A percentile compares a stretch with the other conserved stretches of the same genome.
Conservation (phyloP, 1,140 invertebrate genomes). For the Drosophila seguyi region DNA sequence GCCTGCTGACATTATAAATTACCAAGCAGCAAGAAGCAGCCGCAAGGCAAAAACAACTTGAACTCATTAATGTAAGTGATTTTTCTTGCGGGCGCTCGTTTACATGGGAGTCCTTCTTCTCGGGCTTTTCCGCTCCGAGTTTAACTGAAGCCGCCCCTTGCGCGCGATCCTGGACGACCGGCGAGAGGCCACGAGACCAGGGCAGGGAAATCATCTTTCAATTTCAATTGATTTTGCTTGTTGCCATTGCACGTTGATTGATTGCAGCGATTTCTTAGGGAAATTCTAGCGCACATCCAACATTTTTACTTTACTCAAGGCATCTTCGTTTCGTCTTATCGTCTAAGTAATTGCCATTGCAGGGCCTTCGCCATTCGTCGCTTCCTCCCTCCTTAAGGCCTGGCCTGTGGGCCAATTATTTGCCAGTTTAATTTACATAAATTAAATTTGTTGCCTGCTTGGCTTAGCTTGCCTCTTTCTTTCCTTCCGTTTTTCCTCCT, state of each 20-base stretch:
- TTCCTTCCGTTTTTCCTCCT: background rate
- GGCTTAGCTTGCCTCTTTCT: slow-evolving; percentile 20
- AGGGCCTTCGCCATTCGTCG: background rate
- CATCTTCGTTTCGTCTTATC: slow-evolving; percentile 60
- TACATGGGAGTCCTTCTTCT: slow-evolving; percentile 19
- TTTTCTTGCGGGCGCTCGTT: slow-evolving; percentile 75
- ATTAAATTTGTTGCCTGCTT: slow-evolving; percentile 60
- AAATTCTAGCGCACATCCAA: slow-evolving; percentile 61
- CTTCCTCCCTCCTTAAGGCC: background rate
- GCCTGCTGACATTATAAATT: slow-evolving; percentile 82
- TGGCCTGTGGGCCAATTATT: slow-evolving; percentile 59
- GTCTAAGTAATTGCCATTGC: slow-evolving; percentile 75
- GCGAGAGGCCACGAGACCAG: background rate
- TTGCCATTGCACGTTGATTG: slow-evolving; percentile 79
- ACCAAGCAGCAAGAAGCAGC: slow-evolving; percentile 60
- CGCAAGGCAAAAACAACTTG: slow-evolving; percentile 75
- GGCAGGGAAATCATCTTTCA: slow-evolving; percentile 77
- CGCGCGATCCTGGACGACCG: background rate
- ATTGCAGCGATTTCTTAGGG: slow-evolving; percentile 79
- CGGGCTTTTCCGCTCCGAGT: background rate
- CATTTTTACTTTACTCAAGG: slow-evolving; percentile 43
- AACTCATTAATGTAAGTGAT: slow-evolving; percentile 84
- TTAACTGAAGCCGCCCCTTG: background rate
- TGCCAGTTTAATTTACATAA: slow-evolving; percentile 74
- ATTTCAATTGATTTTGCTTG: slow-evolving; percentile 83